Evolutionary conservation across 2,888 invertebrate genomes (phyloP), one percentile per base, ranked within the genome.

Genomic region (Parnassius orleans): DNA sequence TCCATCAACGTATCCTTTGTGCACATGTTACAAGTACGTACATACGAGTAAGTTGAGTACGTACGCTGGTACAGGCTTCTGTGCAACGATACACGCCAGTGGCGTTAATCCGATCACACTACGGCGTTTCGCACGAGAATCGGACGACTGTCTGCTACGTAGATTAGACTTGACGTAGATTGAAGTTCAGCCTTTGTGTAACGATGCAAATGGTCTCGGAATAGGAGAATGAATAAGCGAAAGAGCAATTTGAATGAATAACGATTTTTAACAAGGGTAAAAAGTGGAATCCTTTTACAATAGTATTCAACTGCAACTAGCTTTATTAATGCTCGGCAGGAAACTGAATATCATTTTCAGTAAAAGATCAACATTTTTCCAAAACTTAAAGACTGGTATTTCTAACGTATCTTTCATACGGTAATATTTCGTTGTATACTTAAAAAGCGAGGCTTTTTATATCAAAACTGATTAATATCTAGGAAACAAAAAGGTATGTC

Each of bases 71-170:
- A 48, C 48, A 48, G 14, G 15, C 14, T n/a, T n/a, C 48, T 14
- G 48, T 50, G 15, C 46, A 56, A 48, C 57, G 24, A 64, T 53
- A 50, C 24, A 64, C 60, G 67, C 56, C 53, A 48, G 58, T 57
- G 67, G 61, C 73, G 71, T 67, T 80, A 84, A 84, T 84, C 82
- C 77, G 77, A 84, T 83, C 80, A 76, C 74, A 77, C 75, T 77
- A 74, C 72, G 68, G 64, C 72, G 71, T 73, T 78, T 76, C 77
- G 72, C 73, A 75, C 68, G 75, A 71, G 76, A 73, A 72, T 73
- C 75, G 74, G 77, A 77, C 74, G 71, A 68, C 65, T 67, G 68
- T 58, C 71, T 68, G 72, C 76, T 50, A 70, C 72, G 70, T 74
- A 76, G 81, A 82, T 83, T 79, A 79, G 72, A 72, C 75, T 67